Percentiles rank a stretch among this genome's conserved stretches.
Evolutionary conservation across 2,797 vertebrate species (phyloP).

Genomic region (Platalea minor): DNA sequence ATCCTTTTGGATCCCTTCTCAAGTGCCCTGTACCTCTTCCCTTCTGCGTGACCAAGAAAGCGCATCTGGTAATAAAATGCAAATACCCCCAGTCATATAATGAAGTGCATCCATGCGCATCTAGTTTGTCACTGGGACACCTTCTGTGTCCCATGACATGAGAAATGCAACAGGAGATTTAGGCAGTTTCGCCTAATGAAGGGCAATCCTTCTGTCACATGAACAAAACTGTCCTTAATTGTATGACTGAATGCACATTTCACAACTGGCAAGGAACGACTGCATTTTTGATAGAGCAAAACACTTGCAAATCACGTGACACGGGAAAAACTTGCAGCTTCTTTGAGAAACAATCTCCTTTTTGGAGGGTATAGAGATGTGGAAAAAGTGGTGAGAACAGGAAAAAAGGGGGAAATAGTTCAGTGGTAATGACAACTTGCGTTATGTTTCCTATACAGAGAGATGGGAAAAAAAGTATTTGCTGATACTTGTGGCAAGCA

Average conservation of each 20-base stretch:
- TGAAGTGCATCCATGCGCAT: accelerated
- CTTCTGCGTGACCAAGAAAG: background rate
- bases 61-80: background rate
- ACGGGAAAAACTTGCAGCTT: background rate
- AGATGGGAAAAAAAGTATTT: background rate
- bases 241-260: background rate
- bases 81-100: background rate
- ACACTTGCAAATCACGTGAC: background rate
- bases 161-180: background rate
- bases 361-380: background rate
- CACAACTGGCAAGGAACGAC: background rate
- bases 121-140: background rate
- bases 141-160: no score
- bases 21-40: background rate
- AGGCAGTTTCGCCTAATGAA: background rate
- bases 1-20: background rate
- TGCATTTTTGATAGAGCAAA: background rate
- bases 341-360: background rate
- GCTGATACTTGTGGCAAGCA: background rate
- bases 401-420: background rate
- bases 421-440: background rate
- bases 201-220: background rate
- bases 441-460: background rate
- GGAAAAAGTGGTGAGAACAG: background rate
- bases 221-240: background rate